Evolutionary conservation across 2,113 vertebrate genomes (phyloP), one percentile per base, ranked within the genome.

Genomic region (Scatophagus argus): DNA sequence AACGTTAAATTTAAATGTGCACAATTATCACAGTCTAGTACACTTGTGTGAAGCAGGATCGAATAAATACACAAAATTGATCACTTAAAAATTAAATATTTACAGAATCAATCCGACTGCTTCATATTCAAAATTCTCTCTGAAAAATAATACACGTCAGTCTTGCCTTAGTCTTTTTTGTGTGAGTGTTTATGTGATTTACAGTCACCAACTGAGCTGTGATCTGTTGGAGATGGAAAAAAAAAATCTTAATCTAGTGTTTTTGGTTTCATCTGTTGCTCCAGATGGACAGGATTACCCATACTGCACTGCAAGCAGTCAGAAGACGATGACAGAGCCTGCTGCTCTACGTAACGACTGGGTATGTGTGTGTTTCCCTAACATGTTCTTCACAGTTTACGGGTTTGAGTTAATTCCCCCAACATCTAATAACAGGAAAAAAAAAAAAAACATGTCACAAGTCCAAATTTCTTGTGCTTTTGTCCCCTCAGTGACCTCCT

Each of bases 211-310:
- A 32, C 10, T 47, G 39, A 52, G 49, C 25, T 71, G 34, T 43
- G 36, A 62, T 34, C 43, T 59, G 38, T 39, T 46, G 36, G 32
- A 21, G 59, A n/a, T n/a, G 27, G 60, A 19, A 39, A 70, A 36
- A 19, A 52, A 47, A 68, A 51, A 44, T 43, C 65, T 62, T 54
- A 43, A 51, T 89, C 62, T 72, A 23, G 32, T 38, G 27, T 58
- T 70, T 79, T 70, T 62, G 62, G 54, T 79, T 85, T 83, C 59
- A 77, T 85, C 39, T 64, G 69, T 79, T 64, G 52, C 73, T 68
- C 72, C 70, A 79, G 46, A 82, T 62, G 61, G 25, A 61, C 54
- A 31, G 58, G 60, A 89, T 78, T 86, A 83, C 83, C 85, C 79
- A 76, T 14, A 61, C 23, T 82, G 74, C 82, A 75, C 62, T 70